Base-by-base conservation (phyloP, 2,888 invertebrate genomes). In the Troglohyphantes excavatus region DNA sequence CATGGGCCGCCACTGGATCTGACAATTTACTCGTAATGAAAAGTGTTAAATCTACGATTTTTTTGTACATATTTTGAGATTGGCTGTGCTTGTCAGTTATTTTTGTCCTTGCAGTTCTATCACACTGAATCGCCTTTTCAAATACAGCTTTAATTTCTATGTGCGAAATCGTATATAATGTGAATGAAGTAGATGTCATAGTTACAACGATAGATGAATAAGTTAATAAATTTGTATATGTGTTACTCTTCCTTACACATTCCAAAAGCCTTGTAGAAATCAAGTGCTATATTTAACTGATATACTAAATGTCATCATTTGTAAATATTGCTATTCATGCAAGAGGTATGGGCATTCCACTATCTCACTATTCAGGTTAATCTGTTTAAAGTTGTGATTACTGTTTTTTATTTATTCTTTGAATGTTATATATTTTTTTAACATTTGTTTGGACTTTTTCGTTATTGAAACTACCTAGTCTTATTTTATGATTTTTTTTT, bases 171-270 rank as follows among this genome's bases (percentile, higher is more conserved):
- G 5, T 53, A n/a, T 53, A n/a, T 17, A n/a, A n/a, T 53, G 46
- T 46, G 3, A 53, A n/a, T 46, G 46, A 46, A 72, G 39, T 72
- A 72, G 72, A 72, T 72, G n/a, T 23, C 5, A 53, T 72, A 72
- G 46, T 26, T n/a, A 26, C 39, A 17, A 72, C 17, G 13, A 72
- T 27, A 46, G 72, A 46, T 72, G 23, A 72, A 72, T 46, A 46
- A 72, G 33, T 72, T 72, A 26, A 46, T 26, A 6, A 43, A 72
- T 27, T 72, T 53, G 53, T 53, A 13, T 53, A 17, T 53, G n/a
- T 53, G 53, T 53, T 53, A 53, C 17, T 53, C 53, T 53, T 53
- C 53, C 5, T n/a, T 53, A 53, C n/a, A 53, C 53, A 53, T 53
- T 53, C 53, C 53, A 53, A 53, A n/a, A 53, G 53, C n/a, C 13